A percentile compares a stretch with the other conserved stretches of the same genome.
These are phyloP conservation scores for Xenops minutus DNA, from an alignment of 2,797 vertebrate species.

Conservation along the genomic window DNA sequence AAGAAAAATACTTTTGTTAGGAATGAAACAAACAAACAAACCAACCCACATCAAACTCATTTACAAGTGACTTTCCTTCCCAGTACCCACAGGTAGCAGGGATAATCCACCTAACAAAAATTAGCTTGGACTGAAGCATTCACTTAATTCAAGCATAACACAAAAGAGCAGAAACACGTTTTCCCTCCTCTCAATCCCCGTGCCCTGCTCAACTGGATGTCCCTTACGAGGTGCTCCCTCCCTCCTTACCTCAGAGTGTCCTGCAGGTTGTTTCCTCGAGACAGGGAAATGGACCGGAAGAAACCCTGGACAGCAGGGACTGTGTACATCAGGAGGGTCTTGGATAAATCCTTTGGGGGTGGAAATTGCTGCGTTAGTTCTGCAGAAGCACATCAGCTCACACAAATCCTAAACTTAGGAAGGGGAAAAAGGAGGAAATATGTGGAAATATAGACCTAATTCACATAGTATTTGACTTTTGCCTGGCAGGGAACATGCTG, in stretches of 20 bases:
- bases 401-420: neutral
- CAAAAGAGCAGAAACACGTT: neutral
- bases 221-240: neutral
- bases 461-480: neutral
- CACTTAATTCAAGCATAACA: neutral
- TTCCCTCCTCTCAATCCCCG: neutral
- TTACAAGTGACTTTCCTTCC: neutral
- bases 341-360: constrained; percentile 88
- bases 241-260: constrained; percentile 90
- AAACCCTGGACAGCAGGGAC: constrained; percentile 99
- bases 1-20: neutral
- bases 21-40: neutral
- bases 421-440: neutral
- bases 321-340: constrained; percentile 93
- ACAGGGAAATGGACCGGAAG: constrained; percentile 96
- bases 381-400: neutral
- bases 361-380: constrained; percentile 29
- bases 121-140: neutral
- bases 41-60: neutral
- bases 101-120: neutral
- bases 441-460: neutral
- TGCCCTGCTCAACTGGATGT: neutral
- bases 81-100: neutral
- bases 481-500: neutral
- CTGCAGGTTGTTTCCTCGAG: constrained; percentile 96